Conservation (phyloP, 2,888 invertebrate genomes). For the Eudasyphora cyanicolor region DNA sequence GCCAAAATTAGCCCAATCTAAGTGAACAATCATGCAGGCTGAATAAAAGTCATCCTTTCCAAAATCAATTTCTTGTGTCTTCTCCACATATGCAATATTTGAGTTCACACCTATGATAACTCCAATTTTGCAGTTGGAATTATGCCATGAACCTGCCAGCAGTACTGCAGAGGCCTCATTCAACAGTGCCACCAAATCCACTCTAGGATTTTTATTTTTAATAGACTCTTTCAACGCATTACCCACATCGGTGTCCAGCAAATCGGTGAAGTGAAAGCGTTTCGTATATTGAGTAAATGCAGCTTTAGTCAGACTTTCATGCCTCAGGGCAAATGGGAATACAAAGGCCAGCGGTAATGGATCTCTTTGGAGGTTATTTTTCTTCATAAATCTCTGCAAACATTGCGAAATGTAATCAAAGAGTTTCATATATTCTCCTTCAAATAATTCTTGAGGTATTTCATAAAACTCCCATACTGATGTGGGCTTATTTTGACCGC, state of each 20-base stretch:
- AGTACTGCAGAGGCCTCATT: conserved; percentile 95
- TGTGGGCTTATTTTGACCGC: neutral
- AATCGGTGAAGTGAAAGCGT: conserved; percentile 87
- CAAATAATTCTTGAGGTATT: neutral
- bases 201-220: conserved; percentile 81
- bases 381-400: conserved; percentile 85
- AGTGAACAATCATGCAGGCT: conserved; percentile 85
- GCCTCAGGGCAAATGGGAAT: conserved; percentile 91
- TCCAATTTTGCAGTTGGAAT: conserved; percentile 88
- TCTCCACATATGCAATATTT: conserved; percentile 90
- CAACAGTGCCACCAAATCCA: conserved; percentile 87
- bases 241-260: conserved; percentile 86
- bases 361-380: conserved; percentile 75
- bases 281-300: conserved; percentile 90
- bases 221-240: conserved; percentile 84
- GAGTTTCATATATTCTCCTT: conserved; percentile 79
- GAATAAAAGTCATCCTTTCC: conserved; percentile 84
- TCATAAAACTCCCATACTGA: conserved; percentile 12
- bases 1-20: conserved; percentile 92
- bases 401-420: conserved; percentile 89
- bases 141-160: conserved; percentile 92
- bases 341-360: conserved; percentile 87
- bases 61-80: conserved; percentile 85
- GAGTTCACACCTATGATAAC: conserved; percentile 88
- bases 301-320: conserved; percentile 86